These are phyloP conservation scores for Andrena fulva DNA, from an alignment of 2,888 invertebrate genomes.

Conservation along the genomic window DNA sequence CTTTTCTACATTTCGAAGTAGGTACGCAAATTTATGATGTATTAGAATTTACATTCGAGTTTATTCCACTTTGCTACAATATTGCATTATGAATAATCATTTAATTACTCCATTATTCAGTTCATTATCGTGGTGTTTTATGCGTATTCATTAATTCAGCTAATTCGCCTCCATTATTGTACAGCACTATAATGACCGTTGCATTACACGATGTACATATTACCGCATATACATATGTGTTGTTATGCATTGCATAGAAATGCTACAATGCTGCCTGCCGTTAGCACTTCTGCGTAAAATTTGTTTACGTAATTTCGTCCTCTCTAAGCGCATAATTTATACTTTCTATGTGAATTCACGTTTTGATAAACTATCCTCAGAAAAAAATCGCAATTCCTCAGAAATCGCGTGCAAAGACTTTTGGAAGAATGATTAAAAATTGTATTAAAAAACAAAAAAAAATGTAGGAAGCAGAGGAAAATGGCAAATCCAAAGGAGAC, in stretches of 20 bases:
- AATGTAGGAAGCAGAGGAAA: not conserved
- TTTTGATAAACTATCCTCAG: not conserved
- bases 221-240: not conserved
- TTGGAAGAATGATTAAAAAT: not conserved
- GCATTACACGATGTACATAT: slow-evolving; percentile 3
- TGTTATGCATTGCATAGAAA: not conserved
- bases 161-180: slow-evolving; percentile 7
- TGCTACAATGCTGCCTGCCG: not conserved
- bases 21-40: not conserved
- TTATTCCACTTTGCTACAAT: not conserved
- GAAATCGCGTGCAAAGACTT: not conserved
- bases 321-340: not conserved
- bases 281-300: not conserved
- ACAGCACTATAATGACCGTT: not conserved
- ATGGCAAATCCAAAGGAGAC: not conserved
- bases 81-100: not conserved
- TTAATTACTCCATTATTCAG: slow-evolving; percentile 1
- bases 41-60: not conserved
- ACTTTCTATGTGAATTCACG: not conserved
- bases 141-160: slow-evolving; percentile 6
- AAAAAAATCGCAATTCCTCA: not conserved
- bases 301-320: not conserved
- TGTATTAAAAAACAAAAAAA: not conserved
- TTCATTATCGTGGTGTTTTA: not conserved
- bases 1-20: not conserved